Percentiles rank a stretch among this genome's conserved stretches.
Conservation (phyloP, 2,797 vertebrate genomes). For the Peromyscus aztecus region DNA sequence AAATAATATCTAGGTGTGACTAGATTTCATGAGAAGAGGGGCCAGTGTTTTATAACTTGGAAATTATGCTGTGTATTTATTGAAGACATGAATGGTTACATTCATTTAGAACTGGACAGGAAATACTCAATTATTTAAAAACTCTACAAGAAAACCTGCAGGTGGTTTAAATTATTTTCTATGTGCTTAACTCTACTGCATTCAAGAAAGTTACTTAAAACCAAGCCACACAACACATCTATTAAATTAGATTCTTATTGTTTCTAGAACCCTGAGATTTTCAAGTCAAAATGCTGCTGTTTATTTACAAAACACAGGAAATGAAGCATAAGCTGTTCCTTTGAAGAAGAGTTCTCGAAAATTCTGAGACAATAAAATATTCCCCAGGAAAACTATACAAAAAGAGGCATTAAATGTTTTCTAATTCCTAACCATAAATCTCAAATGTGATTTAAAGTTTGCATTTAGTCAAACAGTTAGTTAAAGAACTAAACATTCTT, state of each 20-base stretch:
- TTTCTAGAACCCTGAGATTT: conserved; percentile 62
- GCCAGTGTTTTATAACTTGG: conserved; percentile 56
- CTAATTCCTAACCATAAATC: conserved; percentile 62
- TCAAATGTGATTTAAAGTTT: conserved; percentile 68
- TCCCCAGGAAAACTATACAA: conserved; percentile 30
- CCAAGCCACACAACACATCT: conserved; percentile 43
- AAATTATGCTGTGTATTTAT: conserved; percentile 42
- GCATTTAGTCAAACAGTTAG: conserved; percentile 68
- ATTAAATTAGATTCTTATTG: conserved; percentile 62
- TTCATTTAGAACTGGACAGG: conserved; percentile 65
- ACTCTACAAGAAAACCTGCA: conserved; percentile 63
- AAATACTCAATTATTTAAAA: conserved; percentile 71
- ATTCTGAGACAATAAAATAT: conserved; percentile 58
- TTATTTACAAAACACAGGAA: conserved; percentile 66
- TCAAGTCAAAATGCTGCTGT: conserved; percentile 46
- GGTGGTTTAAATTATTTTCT: conserved; percentile 70
- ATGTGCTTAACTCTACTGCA: conserved; percentile 38
- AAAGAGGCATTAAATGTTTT: conserved; percentile 48
- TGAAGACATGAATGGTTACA: conserved; percentile 51
- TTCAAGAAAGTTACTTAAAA: conserved; percentile 73
- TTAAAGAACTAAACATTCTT: conserved; percentile 82
- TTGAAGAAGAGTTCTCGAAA: conserved; percentile 68
- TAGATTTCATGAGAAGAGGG: conserved; percentile 32
- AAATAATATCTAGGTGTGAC: conserved; percentile 44
- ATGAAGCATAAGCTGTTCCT: conserved; percentile 63